Evolutionary conservation across 2,888 invertebrate species (phyloP), one percentile per base, ranked within the genome.

Genomic region (Macrophya alboannulata): DNA sequence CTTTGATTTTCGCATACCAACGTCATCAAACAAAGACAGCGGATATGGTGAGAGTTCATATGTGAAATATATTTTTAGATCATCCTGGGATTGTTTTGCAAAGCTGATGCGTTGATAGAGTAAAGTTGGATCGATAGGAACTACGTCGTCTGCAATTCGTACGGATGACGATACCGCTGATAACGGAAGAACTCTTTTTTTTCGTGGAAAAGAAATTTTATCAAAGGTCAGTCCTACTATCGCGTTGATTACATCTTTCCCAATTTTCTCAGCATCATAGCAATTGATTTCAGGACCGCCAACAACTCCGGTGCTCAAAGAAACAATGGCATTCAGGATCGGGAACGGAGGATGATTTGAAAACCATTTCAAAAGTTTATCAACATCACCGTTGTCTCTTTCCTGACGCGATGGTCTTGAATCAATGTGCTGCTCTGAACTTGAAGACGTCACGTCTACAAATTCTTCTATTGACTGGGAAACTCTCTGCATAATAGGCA

Each of bases 401-500:
- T 40, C 12, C 5, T 65, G 40, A 31, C 77, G 84, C 12, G 84
- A 86, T 65, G 84, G 79, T 37, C 86, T 84, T 65, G 62, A 37
- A 37, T 86, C 86, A 31, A 86, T 77, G 43, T 86, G 86, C 55
- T 86, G 86, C 15, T 86, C 84, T n/a, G 84, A 62, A 45, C 79
- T 84, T 71, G 79, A 79, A n/a, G 51, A 55, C n/a, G 4, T 51
- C 37, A 55, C 79, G 8, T 25, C 55, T 0, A 55, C 51, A 55
- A 79, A 79, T 55, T 51, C 55, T 79, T 55, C 59, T 1, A 79
- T 55, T 6, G 68, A 55, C 86, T 91, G 87, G 17, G 86, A 87
- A 84, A 90, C 77, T 82, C 89, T 86, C 12, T 89, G 86, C 59
- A 89, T 86, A 85, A 88, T 85, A 82, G 90, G 87, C 88, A 89